phyloP scores from a whole-genome alignment of 2,888 invertebrate genomes.

The Lottia scabra region DNA sequence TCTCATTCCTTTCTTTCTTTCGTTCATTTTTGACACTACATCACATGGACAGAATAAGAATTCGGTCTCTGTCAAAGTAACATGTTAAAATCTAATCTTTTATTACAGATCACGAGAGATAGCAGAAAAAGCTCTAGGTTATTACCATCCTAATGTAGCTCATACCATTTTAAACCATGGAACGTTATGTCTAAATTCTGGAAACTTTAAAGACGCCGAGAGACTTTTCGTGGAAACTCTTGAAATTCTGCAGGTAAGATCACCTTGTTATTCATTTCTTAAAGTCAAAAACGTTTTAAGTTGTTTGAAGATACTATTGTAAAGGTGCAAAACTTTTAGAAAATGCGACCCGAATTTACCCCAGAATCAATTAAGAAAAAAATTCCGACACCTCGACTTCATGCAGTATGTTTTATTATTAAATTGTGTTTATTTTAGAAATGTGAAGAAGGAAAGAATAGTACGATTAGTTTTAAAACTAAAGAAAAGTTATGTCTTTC shows the following conservation, averaged over 20 bases:
- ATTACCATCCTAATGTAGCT: constrained; percentile 27
- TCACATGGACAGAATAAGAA: too few species aligned
- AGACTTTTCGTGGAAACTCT: not conserved
- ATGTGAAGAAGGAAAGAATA: not conserved
- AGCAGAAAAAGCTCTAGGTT: constrained; percentile 25
- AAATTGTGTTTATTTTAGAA: not conserved
- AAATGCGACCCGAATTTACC: too few species aligned
- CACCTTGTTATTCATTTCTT: too few species aligned
- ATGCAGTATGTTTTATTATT: not conserved
- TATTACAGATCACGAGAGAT: constrained; percentile 25
- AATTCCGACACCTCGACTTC: too few species aligned
- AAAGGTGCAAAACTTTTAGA: too few species aligned
- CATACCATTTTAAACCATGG: constrained; percentile 25
- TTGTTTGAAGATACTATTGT: too few species aligned
- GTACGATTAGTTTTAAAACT: not conserved
- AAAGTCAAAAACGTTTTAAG: too few species aligned
- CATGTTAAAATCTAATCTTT: not conserved
- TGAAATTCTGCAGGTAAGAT: not conserved
- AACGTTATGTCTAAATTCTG: constrained; percentile 23
- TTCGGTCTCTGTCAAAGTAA: too few species aligned
- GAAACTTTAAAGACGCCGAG: not conserved
- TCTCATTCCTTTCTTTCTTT: too few species aligned
- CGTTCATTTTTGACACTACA: too few species aligned
- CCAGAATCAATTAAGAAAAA: too few species aligned
- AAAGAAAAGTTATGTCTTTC: not conserved